Evolutionary conservation across 2,888 invertebrate genomes (phyloP), one percentile per base, ranked within the genome.

Genomic region (Phalera bucephala): DNA sequence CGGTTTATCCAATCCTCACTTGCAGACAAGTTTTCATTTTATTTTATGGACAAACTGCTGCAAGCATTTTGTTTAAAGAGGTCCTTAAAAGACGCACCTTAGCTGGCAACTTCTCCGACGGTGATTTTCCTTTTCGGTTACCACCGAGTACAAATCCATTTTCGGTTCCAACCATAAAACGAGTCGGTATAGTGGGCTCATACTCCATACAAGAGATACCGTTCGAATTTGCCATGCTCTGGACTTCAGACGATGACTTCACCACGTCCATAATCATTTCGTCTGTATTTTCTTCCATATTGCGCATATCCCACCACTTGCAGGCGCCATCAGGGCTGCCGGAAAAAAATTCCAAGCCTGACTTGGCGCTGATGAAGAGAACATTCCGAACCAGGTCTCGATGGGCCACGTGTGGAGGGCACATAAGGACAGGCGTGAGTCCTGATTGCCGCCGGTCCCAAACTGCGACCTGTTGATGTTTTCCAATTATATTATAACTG

Each of bases 321-420:
- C 95, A 93, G 77, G 94, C 95, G 0, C 98, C 98, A 76, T 99
- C 98, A 1, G 96, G 94, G 0, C 97, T 95, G 0, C 95, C 92
- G 0, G 98, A 97, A 82, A 98, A 98, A 72, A 98, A 97, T 74
- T 99, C 98, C 0, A 94, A 94, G 0, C 97, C 97, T 0, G 96
- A 95, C 83, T 99, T 99, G 0, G 97, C 95, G 71, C 95, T 95
- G 37, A 97, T 94, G 95, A 97, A 98, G 0, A 96, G 79, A 3
- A 96, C 94, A 48, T 93, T 94, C 49, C 94, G 93, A 3, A 96
- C 97, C 0, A 96, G 93, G 82, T 98, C 98, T 14, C 94, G 90
- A 73, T 98, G 98, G 37, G 97, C 95, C 31, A 92, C 91, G 70
- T 97, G 96, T 17, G 95, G 92, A 1, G 93, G 91, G 52, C 95